Percentiles rank a stretch among this genome's conserved stretches.
These are phyloP conservation scores for Ailuropoda melanoleuca DNA, from an alignment of 2,113 vertebrate genomes.

Conservation along the genomic window DNA sequence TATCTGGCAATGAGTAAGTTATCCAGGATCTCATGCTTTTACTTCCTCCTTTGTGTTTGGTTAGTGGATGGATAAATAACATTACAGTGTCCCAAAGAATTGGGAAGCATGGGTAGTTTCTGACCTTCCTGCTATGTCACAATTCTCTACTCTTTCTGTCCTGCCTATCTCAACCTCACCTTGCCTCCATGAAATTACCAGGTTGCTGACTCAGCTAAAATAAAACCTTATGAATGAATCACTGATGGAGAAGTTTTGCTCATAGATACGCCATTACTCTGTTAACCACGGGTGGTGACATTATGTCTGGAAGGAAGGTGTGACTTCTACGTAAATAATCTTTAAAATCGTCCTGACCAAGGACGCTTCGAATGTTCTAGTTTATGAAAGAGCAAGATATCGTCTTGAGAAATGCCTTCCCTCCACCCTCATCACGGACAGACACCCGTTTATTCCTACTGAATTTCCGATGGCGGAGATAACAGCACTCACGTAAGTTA, in stretches of 20 bases:
- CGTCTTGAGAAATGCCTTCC: neutral
- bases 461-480: neutral
- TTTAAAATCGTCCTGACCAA: neutral
- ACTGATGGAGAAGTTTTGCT: neutral
- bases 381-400: neutral
- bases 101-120: neutral
- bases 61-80: neutral
- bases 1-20: neutral
- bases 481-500: accelerated
- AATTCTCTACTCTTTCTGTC: neutral
- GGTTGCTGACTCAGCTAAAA: slow-evolving; percentile 22
- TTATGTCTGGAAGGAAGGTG: slow-evolving; percentile 31
- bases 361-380: neutral
- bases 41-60: neutral
- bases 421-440: neutral
- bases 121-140: neutral
- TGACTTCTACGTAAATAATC: neutral
- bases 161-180: neutral
- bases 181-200: neutral
- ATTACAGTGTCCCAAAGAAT: neutral
- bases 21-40: neutral
- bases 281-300: neutral
- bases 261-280: neutral
- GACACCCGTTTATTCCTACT: neutral
- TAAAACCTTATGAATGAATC: neutral